Evolutionary conservation across 1,140 invertebrate genomes (phyloP), one percentile per base, ranked within the genome.

Genomic region (Steinernema feltiae): DNA sequence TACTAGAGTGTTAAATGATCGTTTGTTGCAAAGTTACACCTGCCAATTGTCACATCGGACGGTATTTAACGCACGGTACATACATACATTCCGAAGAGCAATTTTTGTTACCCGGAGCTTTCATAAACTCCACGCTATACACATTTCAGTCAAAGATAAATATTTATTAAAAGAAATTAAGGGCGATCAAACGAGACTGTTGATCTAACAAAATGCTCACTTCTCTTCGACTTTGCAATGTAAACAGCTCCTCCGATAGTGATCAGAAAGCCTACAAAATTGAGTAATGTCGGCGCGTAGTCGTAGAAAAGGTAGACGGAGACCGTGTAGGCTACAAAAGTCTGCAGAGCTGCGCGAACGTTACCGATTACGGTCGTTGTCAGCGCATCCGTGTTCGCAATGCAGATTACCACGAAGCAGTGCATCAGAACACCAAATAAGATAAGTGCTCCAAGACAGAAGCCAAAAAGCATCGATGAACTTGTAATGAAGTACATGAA

Each of bases 311-410:
- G 78, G 32, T 80, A 80, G 32, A 79, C 27, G 1, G 77, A 89
- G 1, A 87, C 86, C 72, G 89, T 87, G 72, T 89, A 85, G 7
- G 89, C 89, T 35, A 89, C 80, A 2, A 88, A 35, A 35, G 89
- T 89, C 82, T 90, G 89, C 2, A 87, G 74, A 17, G 88, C 79
- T 31, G 53, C 53, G 7, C 53, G 15, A 27, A 63, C 24, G 24
- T 63, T 63, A 3, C 53, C 53, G 53, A 63, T 21, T 3, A 63
- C 53, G 24, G 53, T 63, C 12, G 53, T 63, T 27, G 24, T 63
- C 7, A 63, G 53, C 15, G 53, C 53, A 21, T 63, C 24, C 53
- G 53, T 63, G 15, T 63, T 63, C 7, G 15, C 15, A 21, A 63
- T 63, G 53, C 53, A 63, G 3, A 63, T 63, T 7, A 63, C 24